A percentile compares a stretch with the other conserved stretches of the same genome.
Evolutionary conservation across 2,888 invertebrate genomes (phyloP).

Genomic region (Lycocerus yunnanus): DNA sequence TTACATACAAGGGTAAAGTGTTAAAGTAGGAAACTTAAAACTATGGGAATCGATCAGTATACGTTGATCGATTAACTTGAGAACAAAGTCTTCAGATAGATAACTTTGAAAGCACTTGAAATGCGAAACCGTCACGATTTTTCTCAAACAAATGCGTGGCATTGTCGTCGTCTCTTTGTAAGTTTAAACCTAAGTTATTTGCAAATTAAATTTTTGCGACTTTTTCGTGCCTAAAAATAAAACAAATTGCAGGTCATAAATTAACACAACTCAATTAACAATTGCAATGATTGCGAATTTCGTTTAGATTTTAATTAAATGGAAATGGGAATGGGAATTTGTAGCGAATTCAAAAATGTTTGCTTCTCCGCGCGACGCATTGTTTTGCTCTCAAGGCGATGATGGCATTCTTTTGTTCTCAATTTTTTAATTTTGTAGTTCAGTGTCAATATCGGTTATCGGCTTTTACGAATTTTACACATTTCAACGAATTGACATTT

Average conservation of each 20-base stretch:
- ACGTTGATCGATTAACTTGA: background rate
- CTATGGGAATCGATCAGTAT: background rate
- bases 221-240: background rate
- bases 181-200: background rate
- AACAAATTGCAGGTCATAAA: background rate
- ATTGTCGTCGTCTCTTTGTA: background rate
- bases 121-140: background rate
- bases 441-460: background rate
- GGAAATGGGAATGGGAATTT: background rate
- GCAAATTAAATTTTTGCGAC: background rate
- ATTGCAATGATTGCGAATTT: background rate
- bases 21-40: background rate
- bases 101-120: background rate
- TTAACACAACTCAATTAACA: background rate
- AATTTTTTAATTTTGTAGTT: background rate
- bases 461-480: background rate
- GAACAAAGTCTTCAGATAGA: background rate
- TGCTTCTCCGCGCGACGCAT: background rate
- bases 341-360: background rate
- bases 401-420: background rate
- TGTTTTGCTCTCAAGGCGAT: background rate
- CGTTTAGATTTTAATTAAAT: background rate
- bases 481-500: background rate
- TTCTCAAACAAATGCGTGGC: background rate
- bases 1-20: background rate